These are phyloP conservation scores for Agapornis roseicollis DNA, from an alignment of 2,113 vertebrate genomes.

Conservation along the genomic window DNA sequence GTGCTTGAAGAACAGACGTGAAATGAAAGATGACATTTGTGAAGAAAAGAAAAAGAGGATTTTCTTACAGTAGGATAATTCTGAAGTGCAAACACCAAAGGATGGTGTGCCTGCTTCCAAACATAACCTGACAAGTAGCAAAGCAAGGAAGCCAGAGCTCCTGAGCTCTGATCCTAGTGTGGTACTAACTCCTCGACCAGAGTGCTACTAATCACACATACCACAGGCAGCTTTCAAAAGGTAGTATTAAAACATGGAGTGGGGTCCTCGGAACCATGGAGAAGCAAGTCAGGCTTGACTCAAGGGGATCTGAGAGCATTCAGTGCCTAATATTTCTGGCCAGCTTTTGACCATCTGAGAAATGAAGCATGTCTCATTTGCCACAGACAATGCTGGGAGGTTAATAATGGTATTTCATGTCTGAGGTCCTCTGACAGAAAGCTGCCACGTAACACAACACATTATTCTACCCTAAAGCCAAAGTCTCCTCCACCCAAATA, in stretches of 20 bases:
- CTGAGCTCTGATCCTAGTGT: neutral
- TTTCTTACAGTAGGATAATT: neutral
- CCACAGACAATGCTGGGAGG: neutral
- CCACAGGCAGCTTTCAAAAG: neutral
- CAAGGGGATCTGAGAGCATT: neutral
- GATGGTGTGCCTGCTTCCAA: neutral
- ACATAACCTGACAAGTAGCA: neutral
- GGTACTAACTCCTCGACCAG: neutral
- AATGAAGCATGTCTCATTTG: conserved; percentile 23
- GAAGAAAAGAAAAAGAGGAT: neutral
- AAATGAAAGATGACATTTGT: neutral
- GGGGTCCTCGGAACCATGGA: neutral
- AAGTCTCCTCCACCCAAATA: conserved; percentile 46
- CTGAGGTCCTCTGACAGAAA: conserved; percentile 37
- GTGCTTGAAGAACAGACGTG: neutral
- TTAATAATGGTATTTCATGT: conserved; percentile 31
- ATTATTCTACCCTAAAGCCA: conserved; percentile 52
- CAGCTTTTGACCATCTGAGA: conserved; percentile 32
- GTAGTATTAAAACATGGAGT: neutral
- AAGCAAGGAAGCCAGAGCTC: neutral
- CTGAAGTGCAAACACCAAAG: neutral
- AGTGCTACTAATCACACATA: neutral
- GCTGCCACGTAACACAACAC: neutral
- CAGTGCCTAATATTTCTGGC: neutral
- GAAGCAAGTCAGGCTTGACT: conserved; percentile 7